These are phyloP conservation scores for Tetanocera ferruginea DNA, from an alignment of 2,888 invertebrate genomes.

Conservation along the genomic window DNA sequence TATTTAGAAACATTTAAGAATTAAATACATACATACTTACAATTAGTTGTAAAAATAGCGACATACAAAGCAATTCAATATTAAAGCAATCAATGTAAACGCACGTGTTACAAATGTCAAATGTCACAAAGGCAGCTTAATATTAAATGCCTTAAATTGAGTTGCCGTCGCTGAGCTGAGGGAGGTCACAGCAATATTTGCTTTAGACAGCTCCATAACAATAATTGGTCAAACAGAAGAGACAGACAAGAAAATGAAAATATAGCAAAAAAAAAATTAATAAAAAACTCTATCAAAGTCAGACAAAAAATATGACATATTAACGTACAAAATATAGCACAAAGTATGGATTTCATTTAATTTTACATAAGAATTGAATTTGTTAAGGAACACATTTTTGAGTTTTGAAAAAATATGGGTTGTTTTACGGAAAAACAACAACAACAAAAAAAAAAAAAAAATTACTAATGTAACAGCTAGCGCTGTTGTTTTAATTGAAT, in stretches of 20 bases:
- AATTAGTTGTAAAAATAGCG: not conserved
- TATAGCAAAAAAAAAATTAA: too few relatives aligned
- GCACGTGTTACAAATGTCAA: slow-evolving; percentile 16
- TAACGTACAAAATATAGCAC: too few relatives aligned
- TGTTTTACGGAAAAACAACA: too few relatives aligned
- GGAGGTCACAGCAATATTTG: not conserved
- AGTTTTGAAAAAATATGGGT: too few relatives aligned
- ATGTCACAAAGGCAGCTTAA: not conserved
- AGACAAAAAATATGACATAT: not conserved
- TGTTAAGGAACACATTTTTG: too few relatives aligned
- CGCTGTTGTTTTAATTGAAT: too few relatives aligned
- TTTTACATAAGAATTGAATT: too few relatives aligned
- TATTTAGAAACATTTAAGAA: not conserved
- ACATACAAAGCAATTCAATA: not conserved
- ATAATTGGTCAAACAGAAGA: not conserved
- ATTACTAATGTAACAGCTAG: too few relatives aligned
- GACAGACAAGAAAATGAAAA: too few relatives aligned
- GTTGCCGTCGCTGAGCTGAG: not conserved
- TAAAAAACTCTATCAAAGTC: too few relatives aligned
- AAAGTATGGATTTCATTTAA: too few relatives aligned
- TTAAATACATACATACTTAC: not conserved
- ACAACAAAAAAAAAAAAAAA: too few relatives aligned
- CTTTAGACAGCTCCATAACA: not conserved
- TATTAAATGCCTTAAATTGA: not conserved
- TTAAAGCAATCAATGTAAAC: not conserved